phyloP scores from a whole-genome alignment of 2,888 invertebrate genomes.

The Dimorphilus gyrociliatus region DNA sequence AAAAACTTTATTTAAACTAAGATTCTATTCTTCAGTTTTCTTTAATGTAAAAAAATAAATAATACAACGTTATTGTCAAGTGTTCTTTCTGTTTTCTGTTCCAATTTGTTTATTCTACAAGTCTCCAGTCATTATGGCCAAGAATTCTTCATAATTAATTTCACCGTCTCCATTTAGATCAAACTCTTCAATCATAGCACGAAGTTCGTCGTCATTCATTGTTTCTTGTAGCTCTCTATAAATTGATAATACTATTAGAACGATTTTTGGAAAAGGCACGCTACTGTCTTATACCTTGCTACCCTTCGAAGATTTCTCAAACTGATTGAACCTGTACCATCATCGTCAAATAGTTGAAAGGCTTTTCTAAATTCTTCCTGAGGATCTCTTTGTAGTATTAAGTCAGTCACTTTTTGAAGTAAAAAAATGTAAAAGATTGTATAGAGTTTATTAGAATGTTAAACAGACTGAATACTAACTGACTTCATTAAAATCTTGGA shows the following conservation, averaged over 20 bases:
- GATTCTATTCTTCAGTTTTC: too few relatives aligned
- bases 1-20: too few relatives aligned
- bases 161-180: constrained; percentile 37
- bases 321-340: constrained; percentile 35
- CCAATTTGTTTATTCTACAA: too few relatives aligned
- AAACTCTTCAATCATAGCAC: constrained; percentile 39
- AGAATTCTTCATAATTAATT: constrained; percentile 31
- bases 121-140: constrained; percentile 32
- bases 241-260: too few relatives aligned
- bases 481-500: constrained; percentile 37
- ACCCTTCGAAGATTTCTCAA: constrained; percentile 33
- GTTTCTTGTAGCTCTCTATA: constrained; percentile 35
- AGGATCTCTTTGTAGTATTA: constrained; percentile 36
- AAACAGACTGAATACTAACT: constrained; percentile 29
- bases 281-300: too few relatives aligned
- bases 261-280: too few relatives aligned
- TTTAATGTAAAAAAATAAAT: too few relatives aligned
- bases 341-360: constrained; percentile 38
- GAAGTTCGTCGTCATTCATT: constrained; percentile 35
- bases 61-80: too few relatives aligned
- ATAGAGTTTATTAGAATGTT: not conserved
- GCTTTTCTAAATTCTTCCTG: constrained; percentile 36
- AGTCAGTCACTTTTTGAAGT: constrained; percentile 38
- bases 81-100: too few relatives aligned
- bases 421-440: not conserved